Percentiles rank a stretch among this genome's conserved stretches.
These are phyloP conservation scores for Drosophila dives DNA, from an alignment of 2,888 invertebrate species.

Conservation along the genomic window DNA sequence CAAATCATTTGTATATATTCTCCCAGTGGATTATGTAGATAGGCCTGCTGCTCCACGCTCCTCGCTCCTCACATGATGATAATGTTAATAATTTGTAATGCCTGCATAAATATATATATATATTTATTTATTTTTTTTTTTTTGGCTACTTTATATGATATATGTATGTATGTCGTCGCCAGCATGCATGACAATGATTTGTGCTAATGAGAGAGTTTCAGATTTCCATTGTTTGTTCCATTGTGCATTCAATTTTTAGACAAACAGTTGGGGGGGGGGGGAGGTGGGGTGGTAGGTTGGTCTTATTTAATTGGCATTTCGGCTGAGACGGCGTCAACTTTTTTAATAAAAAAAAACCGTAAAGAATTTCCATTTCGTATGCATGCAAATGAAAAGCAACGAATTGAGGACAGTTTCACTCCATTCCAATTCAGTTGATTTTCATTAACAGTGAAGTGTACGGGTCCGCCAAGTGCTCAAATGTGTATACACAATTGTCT, in stretches of 20 bases:
- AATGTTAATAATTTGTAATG: constrained; percentile 81
- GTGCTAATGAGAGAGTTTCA: constrained; percentile 67
- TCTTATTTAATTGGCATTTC: constrained; percentile 69
- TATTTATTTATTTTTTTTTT: background rate
- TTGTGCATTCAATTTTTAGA: constrained; percentile 6
- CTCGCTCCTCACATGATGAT: constrained; percentile 54
- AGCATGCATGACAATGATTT: constrained; percentile 71
- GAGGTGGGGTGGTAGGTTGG: background rate
- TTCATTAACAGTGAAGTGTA: constrained; percentile 69
- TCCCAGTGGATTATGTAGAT: constrained; percentile 73
- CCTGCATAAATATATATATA: constrained; percentile 56
- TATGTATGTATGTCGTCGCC: constrained; percentile 31
- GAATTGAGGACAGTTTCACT: constrained; percentile 79
- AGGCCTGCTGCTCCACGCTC: constrained; percentile 20
- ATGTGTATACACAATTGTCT: constrained; percentile 76
- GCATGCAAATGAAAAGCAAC: constrained; percentile 70
- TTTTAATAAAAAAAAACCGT: constrained; percentile 66
- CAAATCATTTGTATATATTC: constrained; percentile 79
- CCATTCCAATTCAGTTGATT: constrained; percentile 76
- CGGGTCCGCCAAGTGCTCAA: constrained; percentile 60
- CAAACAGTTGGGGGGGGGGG: constrained; percentile 36
- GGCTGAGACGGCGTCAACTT: constrained; percentile 49
- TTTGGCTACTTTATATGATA: constrained; percentile 40
- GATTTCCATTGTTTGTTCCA: constrained; percentile 31
- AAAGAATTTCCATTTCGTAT: constrained; percentile 52